Conservation (phyloP, 2,797 vertebrate species). For the Prunella strophiata region DNA sequence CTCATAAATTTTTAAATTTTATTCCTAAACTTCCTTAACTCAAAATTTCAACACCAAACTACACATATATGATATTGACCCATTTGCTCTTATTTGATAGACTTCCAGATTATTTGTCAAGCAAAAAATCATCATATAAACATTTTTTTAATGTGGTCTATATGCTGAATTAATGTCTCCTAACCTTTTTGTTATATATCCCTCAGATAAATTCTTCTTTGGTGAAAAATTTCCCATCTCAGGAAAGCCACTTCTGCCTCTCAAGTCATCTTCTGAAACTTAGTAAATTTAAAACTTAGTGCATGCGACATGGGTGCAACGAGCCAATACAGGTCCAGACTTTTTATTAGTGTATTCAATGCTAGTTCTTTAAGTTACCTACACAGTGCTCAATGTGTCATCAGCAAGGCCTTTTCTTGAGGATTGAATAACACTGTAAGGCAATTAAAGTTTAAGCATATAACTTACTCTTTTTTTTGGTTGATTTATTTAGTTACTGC, state of each 20-base stretch:
- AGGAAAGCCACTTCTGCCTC: not conserved
- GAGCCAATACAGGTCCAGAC: not conserved
- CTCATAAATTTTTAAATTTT: not conserved
- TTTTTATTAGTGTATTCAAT: not conserved
- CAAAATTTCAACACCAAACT: not conserved
- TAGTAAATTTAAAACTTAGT: not conserved
- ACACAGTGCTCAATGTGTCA: not conserved
- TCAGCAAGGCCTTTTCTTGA: not conserved
- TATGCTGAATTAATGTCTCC: not conserved
- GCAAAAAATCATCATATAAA: not conserved
- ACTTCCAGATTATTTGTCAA: not conserved
- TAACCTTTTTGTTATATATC: not conserved
- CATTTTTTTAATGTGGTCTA: not conserved
- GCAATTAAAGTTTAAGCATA: not conserved
- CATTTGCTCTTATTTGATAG: not conserved
- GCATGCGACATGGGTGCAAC: not conserved
- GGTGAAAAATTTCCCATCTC: not conserved
- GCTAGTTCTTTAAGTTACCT: not conserved
- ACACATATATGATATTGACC: not conserved
- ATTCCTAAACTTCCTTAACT: not conserved
- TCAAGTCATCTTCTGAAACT: not conserved
- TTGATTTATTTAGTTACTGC: not conserved
- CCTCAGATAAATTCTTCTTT: not conserved
- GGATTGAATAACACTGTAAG: not conserved
- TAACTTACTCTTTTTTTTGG: not conserved